A percentile compares a stretch with the other conserved stretches of the same genome.
Conservation (phyloP, 92 coral and sea anemone genomes). For the Isaurus tuberculatus region DNA sequence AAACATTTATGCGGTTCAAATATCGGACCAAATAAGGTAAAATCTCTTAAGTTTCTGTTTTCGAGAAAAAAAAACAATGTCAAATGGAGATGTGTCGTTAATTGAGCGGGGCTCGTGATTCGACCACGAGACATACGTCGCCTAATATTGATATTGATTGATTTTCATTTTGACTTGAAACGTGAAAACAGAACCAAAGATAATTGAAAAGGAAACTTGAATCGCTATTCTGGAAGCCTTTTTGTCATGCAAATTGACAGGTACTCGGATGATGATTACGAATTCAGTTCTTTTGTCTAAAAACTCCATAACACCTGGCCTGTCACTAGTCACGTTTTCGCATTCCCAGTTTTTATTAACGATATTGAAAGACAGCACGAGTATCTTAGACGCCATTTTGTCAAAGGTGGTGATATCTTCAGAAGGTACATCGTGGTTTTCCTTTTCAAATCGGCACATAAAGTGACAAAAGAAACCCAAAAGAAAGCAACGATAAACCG, state of each 20-base stretch:
- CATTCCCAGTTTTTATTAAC: neutral
- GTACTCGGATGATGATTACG: neutral
- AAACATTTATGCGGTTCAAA: neutral
- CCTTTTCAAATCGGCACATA: neutral
- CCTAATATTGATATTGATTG: neutral
- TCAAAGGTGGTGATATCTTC: neutral
- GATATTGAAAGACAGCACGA: neutral
- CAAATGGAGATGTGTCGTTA: neutral
- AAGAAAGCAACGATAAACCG: neutral
- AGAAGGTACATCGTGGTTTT: neutral
- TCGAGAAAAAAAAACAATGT: neutral
- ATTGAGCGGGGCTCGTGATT: neutral
- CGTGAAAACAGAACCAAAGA: neutral
- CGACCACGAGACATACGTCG: neutral
- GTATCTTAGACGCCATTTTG: neutral
- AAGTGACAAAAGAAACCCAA: neutral
- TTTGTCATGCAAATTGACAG: conserved; percentile 8
- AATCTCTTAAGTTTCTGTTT: neutral
- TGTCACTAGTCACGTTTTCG: neutral
- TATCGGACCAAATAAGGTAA: neutral
- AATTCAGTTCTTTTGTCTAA: conserved; percentile 1
- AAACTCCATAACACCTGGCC: neutral
- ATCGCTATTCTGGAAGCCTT: neutral
- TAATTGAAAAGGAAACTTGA: neutral
- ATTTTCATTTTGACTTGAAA: neutral